Conservation (phyloP, 2,888 invertebrate genomes). For the Desoria tigrina region DNA sequence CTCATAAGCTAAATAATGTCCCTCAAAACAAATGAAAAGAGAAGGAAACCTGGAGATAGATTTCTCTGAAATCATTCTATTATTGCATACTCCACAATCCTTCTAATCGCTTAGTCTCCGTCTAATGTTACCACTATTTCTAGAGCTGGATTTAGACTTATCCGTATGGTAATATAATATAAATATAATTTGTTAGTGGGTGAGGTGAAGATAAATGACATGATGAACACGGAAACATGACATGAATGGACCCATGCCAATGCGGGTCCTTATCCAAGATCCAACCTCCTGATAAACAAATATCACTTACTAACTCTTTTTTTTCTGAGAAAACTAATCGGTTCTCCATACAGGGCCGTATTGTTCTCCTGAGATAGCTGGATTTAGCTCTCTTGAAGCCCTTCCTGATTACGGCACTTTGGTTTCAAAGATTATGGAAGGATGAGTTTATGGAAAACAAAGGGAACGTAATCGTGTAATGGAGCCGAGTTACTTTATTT, state of each 20-base stretch:
- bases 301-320: slow-evolving; percentile 10
- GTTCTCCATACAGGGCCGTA: too few relatives aligned
- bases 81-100: too few relatives aligned
- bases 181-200: too few relatives aligned
- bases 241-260: not conserved
- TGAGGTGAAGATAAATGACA: slow-evolving; percentile 10
- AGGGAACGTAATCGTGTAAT: not conserved
- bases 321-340: too few relatives aligned
- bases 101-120: too few relatives aligned
- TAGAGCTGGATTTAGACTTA: too few relatives aligned
- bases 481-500: not conserved
- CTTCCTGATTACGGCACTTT: not conserved
- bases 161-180: too few relatives aligned
- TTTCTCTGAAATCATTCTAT: too few relatives aligned
- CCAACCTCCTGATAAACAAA: slow-evolving; percentile 11
- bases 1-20: not conserved
- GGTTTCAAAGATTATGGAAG: not conserved
- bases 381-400: too few relatives aligned
- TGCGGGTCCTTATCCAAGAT: slow-evolving; percentile 7
- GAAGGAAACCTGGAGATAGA: too few relatives aligned
- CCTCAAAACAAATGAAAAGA: not conserved
- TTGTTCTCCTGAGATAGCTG: too few relatives aligned
- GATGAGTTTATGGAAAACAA: not conserved
- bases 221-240: slow-evolving; percentile 8
- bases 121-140: not conserved